Evolutionary conservation across 1,140 invertebrate species (phyloP).

Genomic region (Nymphalis io): DNA sequence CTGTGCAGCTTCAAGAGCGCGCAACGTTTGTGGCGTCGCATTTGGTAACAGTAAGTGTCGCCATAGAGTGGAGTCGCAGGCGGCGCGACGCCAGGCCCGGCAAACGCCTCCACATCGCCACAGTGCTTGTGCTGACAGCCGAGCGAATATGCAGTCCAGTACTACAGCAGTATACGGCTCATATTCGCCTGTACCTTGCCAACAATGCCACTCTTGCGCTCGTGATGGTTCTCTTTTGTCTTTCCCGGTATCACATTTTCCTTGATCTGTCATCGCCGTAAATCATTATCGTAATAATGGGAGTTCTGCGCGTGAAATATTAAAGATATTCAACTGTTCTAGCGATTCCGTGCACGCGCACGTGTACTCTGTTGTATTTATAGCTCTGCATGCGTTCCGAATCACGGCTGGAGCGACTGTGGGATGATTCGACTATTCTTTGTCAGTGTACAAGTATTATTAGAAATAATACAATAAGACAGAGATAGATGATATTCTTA

Average conservation of each 20-base stretch:
- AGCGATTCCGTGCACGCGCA: not conserved
- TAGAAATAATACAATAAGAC: too few species aligned
- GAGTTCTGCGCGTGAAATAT: not conserved
- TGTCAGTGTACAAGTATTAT: not conserved
- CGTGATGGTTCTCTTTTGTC: not conserved
- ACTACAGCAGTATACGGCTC: constrained; percentile 1
- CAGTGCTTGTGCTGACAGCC: constrained; percentile 31
- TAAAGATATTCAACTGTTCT: not conserved
- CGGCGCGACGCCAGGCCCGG: constrained; percentile 41
- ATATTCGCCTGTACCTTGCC: constrained; percentile 6
- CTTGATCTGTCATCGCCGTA: not conserved
- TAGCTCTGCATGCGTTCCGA: not conserved
- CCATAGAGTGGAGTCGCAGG: constrained; percentile 34
- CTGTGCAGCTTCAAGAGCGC: constrained; percentile 25
- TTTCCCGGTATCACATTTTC: not conserved
- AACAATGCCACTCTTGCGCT: not conserved
- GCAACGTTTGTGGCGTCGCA: constrained; percentile 29
- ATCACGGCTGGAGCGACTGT: not conserved
- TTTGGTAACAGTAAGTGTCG: constrained; percentile 36
- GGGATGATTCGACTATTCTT: not conserved
- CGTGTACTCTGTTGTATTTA: not conserved
- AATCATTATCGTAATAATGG: not conserved
- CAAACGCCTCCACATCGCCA: constrained; percentile 36
- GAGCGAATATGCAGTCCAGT: constrained; percentile 34
- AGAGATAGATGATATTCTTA: too few species aligned